These are phyloP conservation scores for Apotomis turbidana DNA, from an alignment of 2,888 invertebrate genomes.

Conservation along the genomic window DNA sequence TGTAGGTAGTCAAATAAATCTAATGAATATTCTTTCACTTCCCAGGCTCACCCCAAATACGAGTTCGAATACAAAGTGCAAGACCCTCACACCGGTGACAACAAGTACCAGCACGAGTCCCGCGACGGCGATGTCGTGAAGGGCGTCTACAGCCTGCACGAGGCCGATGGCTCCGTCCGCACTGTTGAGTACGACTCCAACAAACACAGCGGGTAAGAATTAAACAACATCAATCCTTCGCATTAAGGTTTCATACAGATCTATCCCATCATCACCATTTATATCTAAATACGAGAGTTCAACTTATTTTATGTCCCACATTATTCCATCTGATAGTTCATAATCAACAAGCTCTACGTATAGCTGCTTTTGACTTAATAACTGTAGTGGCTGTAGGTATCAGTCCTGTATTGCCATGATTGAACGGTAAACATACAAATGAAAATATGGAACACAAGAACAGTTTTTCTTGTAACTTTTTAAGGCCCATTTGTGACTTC, in stretches of 20 bases:
- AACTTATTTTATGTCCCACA: too few relatives aligned
- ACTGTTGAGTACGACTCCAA: conserved; percentile 52
- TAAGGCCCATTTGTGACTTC: too few relatives aligned
- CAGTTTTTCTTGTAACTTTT: too few relatives aligned
- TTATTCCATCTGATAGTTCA: too few relatives aligned
- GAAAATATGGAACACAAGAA: too few relatives aligned
- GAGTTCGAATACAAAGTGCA: conserved; percentile 60
- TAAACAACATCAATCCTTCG: not conserved
- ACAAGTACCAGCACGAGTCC: conserved; percentile 61
- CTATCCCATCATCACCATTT: not conserved
- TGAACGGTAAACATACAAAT: too few relatives aligned
- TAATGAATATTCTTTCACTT: conserved; percentile 6
- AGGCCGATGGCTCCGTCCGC: conserved; percentile 60
- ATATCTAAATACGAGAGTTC: too few relatives aligned
- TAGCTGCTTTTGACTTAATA: too few relatives aligned
- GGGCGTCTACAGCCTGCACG: conserved; percentile 61
- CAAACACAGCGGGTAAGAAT: conserved; percentile 44
- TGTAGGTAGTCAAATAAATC: too few relatives aligned
- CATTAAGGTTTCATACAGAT: not conserved
- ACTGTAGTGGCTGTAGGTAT: too few relatives aligned
- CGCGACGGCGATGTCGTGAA: conserved; percentile 64
- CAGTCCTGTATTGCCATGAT: too few relatives aligned
- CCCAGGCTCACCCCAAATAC: conserved; percentile 55
- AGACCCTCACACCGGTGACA: conserved; percentile 61
- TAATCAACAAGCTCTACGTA: too few relatives aligned